Evolutionary conservation across 2,113 vertebrate species (phyloP).

Genomic region (Eudyptes chrysolophus): DNA sequence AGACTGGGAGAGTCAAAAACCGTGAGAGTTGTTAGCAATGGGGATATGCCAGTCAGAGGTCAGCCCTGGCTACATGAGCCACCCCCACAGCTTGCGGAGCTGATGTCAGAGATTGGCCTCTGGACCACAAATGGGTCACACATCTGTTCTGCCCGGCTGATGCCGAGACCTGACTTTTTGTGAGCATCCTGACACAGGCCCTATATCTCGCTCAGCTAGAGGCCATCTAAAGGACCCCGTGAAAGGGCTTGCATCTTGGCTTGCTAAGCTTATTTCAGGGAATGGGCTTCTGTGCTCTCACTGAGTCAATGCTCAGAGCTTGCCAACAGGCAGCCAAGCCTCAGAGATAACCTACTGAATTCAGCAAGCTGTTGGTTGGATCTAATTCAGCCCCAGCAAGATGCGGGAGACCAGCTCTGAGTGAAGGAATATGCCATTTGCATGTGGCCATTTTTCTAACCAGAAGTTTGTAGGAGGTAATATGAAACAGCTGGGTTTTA

Average conservation of each 20-base stretch:
- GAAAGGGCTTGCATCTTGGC: neutral
- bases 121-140: neutral
- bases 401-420: neutral
- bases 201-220: neutral
- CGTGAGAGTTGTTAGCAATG: neutral
- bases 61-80: neutral
- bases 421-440: neutral
- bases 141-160: neutral
- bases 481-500: slow-evolving; percentile 9
- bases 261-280: neutral
- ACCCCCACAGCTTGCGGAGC: neutral
- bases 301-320: neutral
- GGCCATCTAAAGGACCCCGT: neutral
- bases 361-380: slow-evolving; percentile 26
- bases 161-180: neutral
- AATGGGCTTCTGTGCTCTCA: neutral
- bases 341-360: slow-evolving; percentile 6
- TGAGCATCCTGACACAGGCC: neutral
- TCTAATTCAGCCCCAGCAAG: slow-evolving; percentile 15
- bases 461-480: neutral
- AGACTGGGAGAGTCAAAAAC: neutral
- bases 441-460: neutral
- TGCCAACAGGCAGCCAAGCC: neutral
- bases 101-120: neutral
- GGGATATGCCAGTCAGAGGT: neutral